These are phyloP conservation scores for Mesembrinibis cayennensis DNA, from an alignment of 2,113 vertebrate species.

Conservation along the genomic window DNA sequence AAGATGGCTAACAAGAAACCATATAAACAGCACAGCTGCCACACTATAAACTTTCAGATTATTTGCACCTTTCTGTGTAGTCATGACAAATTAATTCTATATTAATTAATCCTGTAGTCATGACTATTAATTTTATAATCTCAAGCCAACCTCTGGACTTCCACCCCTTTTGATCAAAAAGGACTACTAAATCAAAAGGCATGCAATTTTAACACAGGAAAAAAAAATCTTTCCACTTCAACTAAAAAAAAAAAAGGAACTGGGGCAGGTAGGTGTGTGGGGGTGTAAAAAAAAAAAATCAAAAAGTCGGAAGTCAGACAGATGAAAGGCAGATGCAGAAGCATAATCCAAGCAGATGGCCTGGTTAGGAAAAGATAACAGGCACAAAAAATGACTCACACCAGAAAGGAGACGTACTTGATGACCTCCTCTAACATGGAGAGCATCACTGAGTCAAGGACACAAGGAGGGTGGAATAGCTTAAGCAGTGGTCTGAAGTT, in stretches of 20 bases:
- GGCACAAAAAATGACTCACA: conserved; percentile 11
- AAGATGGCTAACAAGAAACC: neutral
- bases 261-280: neutral
- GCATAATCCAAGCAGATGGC: conserved; percentile 4
- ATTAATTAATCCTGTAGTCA: neutral
- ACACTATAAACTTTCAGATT: neutral
- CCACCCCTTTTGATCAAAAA: neutral
- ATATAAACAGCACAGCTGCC: neutral
- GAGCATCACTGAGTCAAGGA: neutral
- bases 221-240: neutral
- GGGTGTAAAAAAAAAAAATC: neutral
- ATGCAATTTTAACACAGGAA: neutral
- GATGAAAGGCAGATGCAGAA: neutral
- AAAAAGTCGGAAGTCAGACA: neutral
- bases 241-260: neutral
- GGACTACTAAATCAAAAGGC: neutral
- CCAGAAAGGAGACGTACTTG: neutral
- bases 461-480: neutral
- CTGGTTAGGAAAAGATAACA: neutral
- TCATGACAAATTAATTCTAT: neutral
- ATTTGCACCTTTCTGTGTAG: neutral
- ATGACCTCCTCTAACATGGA: neutral
- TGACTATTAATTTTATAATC: neutral
- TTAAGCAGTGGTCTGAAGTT: neutral
- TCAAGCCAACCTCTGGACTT: neutral